phyloP scores from a whole-genome alignment of 2,888 invertebrate species.

The Laspeyria flexula region DNA sequence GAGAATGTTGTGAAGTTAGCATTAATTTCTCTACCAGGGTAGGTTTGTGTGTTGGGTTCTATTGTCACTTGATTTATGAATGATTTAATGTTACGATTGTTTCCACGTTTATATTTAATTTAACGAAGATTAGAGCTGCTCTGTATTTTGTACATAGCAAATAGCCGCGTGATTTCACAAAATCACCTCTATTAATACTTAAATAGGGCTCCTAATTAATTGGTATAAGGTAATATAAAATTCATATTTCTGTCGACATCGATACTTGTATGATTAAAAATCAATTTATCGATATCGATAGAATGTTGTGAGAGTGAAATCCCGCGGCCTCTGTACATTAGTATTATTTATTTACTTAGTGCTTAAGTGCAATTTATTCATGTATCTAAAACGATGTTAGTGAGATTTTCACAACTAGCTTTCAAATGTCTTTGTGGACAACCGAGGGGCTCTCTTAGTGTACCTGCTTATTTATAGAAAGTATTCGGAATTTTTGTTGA shows the following conservation, averaged over 20 bases:
- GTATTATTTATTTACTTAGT: conserved; percentile 85
- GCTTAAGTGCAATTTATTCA: conserved; percentile 75
- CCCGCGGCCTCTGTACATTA: conserved; percentile 72
- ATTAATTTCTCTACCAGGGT: no score
- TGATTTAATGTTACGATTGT: conserved; percentile 15
- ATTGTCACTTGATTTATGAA: no score
- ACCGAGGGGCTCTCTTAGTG: neutral
- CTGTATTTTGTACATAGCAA: conserved; percentile 57
- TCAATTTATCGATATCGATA: conserved; percentile 5
- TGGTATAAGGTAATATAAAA: neutral
- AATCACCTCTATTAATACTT: conserved; percentile 4
- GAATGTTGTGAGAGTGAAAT: conserved; percentile 12
- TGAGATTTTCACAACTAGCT: conserved; percentile 72
- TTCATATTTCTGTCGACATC: neutral
- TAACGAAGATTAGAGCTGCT: conserved; percentile 42
- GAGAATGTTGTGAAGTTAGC: no score
- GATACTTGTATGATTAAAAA: conserved; percentile 15
- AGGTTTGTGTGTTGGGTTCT: no score
- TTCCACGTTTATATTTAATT: conserved; percentile 23
- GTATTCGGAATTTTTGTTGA: neutral
- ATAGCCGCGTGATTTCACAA: conserved; percentile 32
- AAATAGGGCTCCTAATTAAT: conserved; percentile 22
- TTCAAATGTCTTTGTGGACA: conserved; percentile 48
- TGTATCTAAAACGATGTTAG: conserved; percentile 50
- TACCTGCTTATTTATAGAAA: neutral